These are phyloP conservation scores for Typhlichthys subterraneus DNA, from an alignment of 2,797 vertebrate species.

Conservation along the genomic window DNA sequence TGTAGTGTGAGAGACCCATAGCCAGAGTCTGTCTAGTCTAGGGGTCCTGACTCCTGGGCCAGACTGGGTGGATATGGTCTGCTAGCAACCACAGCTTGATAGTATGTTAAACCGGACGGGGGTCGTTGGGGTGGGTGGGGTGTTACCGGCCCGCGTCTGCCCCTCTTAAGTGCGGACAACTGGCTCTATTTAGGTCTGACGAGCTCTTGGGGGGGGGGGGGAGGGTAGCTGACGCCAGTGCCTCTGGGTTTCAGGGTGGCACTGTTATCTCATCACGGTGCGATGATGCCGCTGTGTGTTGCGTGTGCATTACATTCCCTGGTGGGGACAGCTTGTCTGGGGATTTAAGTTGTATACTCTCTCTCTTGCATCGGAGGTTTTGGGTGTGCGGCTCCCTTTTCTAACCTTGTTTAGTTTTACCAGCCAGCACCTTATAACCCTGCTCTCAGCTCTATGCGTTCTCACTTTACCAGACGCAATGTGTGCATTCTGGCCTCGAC, in stretches of 20 bases:
- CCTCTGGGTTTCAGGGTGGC: not conserved
- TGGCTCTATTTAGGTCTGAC: not conserved
- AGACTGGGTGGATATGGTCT: constrained; percentile 26
- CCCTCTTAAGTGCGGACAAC: constrained; percentile 6
- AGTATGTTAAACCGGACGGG: constrained; percentile 8
- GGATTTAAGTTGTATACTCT: no score
- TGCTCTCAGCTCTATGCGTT: no score
- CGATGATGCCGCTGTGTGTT: no score
- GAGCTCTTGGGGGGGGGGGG: not conserved
- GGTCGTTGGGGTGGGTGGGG: no score
- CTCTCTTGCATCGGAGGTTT: no score
- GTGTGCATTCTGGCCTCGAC: no score
- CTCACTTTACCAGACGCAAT: no score
- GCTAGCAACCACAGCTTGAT: constrained; percentile 31
- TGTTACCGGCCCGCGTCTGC: not conserved
- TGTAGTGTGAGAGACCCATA: constrained; percentile 48
- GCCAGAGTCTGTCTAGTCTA: constrained; percentile 61
- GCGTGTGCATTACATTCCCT: no score
- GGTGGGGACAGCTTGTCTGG: no score
- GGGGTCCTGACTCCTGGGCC: constrained; percentile 36
- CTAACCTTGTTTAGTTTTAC: no score
- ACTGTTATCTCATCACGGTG: not conserved
- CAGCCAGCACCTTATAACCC: no score
- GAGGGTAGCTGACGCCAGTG: not conserved
- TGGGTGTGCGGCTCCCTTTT: no score